Base-by-base conservation (phyloP, 1,140 invertebrate genomes). In the Cherax destructor region DNA sequence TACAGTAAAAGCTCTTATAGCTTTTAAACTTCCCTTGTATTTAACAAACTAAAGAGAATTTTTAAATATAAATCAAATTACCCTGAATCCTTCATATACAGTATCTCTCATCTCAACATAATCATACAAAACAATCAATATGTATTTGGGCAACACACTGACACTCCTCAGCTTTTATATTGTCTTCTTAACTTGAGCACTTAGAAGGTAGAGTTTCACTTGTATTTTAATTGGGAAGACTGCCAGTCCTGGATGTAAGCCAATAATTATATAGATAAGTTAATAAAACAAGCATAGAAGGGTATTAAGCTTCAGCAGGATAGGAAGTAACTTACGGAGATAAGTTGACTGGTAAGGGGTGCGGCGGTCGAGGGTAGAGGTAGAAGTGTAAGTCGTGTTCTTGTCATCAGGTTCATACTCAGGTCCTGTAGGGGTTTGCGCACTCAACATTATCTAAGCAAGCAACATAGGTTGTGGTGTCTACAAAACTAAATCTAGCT, bases 321-420 rank as follows among this genome's bases (percentile, higher is more conserved):
- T 52, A 80, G 30, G 47, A 52, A 50, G 52, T 72, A 77, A 93
- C 92, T 93, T 92, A 93, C 92, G 91, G 65, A 93, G 89, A 74
- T 93, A 93, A 41, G 92, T 93, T 56, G 90, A 92, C 83, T 93
- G 92, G 92, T 93, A 93, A 76, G 92, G 92, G 47, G 92, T 93
- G 50, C 92, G 92, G 61, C 92, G 78, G 87, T 93, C 92, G 81
- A 93, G 89, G 90, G 92, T 93, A 21, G 90, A 92, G 90, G 92
- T 93, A 56, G 90, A 92, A 50, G 92, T 93, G 86, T 93, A 93
- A 50, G 92, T 93, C 49, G 86, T 93, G 86, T 93, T 93, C 85
- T 93, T 93, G 86, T 93, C 92, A 86, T 93, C 92, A 50, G 83
- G 90, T 79, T 93, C 92, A 65, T 84, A 92, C 80, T 92, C 91